Percentiles rank a stretch among this genome's conserved stretches.
Evolutionary conservation across 2,797 vertebrate genomes (phyloP).

Genomic region (Sciurus carolinensis): DNA sequence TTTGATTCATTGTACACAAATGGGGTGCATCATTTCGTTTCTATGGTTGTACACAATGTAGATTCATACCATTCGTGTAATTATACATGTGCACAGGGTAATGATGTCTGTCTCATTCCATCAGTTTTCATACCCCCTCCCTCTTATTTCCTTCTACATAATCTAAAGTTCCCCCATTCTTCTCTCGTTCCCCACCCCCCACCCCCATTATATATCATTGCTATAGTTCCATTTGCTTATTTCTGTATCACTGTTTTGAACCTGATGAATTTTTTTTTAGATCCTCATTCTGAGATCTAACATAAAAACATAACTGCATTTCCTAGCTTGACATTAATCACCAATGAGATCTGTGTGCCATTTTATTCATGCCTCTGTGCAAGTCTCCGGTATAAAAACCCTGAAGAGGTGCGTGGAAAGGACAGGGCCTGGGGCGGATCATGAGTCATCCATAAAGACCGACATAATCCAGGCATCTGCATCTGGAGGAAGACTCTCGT

Average conservation of each 20-base stretch:
- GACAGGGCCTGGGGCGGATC: neutral
- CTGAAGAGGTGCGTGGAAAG: neutral
- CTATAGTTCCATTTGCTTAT: neutral
- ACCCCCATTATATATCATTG: neutral
- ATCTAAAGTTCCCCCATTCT: too few relatives aligned
- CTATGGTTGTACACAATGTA: too few relatives aligned
- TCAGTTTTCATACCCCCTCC: too few relatives aligned
- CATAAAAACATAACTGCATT: neutral
- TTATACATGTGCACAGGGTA: too few relatives aligned
- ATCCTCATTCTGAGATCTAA: neutral
- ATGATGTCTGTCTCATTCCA: too few relatives aligned
- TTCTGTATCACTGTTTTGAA: neutral
- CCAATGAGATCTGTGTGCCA: neutral
- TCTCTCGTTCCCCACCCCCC: too few relatives aligned
- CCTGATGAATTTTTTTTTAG: neutral
- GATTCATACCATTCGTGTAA: too few relatives aligned
- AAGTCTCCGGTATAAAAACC: neutral
- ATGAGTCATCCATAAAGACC: neutral
- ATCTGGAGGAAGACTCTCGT: neutral
- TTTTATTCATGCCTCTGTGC: neutral
- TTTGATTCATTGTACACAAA: too few relatives aligned
- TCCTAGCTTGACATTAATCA: neutral
- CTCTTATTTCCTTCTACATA: too few relatives aligned
- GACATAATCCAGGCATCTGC: neutral
- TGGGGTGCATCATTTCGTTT: too few relatives aligned